A percentile compares a stretch with the other conserved stretches of the same genome.
These are phyloP conservation scores for Lepetodrilus schrolli DNA, from an alignment of 2,888 invertebrate genomes.

Conservation along the genomic window DNA sequence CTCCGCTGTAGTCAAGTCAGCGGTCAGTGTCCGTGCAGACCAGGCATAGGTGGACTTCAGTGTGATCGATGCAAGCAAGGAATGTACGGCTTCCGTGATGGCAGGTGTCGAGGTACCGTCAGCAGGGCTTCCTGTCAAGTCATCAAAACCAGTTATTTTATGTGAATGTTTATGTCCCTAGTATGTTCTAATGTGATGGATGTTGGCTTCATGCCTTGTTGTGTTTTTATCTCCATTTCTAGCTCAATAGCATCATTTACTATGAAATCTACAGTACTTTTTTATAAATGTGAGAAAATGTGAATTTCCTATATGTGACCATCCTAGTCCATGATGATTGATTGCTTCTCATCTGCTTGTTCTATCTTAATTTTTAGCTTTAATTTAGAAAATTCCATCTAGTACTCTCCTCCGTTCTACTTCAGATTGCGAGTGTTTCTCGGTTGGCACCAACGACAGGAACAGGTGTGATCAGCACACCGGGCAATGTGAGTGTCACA, in stretches of 20 bases:
- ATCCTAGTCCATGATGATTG: too few species aligned
- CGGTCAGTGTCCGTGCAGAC: slow-evolving; percentile 87
- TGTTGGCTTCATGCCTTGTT: not conserved
- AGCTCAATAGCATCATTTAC: too few species aligned
- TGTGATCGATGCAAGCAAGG: slow-evolving; percentile 89
- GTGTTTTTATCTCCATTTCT: too few species aligned
- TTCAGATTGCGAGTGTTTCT: slow-evolving; percentile 85
- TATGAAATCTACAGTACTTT: too few species aligned
- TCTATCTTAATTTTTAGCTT: too few species aligned
- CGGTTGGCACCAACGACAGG: slow-evolving; percentile 82
- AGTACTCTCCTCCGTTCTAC: not conserved
- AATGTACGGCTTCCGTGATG: slow-evolving; percentile 65
- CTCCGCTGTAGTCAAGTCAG: slow-evolving; percentile 79
- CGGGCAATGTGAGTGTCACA: slow-evolving; percentile 75
- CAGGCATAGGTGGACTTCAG: slow-evolving; percentile 84
- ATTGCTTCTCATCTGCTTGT: too few species aligned
- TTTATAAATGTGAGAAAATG: too few species aligned
- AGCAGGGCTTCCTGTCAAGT: too few species aligned
- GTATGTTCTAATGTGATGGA: not conserved
- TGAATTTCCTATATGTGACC: too few species aligned
- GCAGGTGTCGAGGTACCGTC: slow-evolving; percentile 69
- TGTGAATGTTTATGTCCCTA: not conserved
- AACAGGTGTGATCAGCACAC: slow-evolving; percentile 82
- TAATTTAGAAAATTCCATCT: too few species aligned
- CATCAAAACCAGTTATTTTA: too few species aligned